Percentiles rank a stretch among this genome's conserved stretches.
Evolutionary conservation across 2,888 invertebrate genomes (phyloP).

Genomic region (Cremastobaeus sp.): DNA sequence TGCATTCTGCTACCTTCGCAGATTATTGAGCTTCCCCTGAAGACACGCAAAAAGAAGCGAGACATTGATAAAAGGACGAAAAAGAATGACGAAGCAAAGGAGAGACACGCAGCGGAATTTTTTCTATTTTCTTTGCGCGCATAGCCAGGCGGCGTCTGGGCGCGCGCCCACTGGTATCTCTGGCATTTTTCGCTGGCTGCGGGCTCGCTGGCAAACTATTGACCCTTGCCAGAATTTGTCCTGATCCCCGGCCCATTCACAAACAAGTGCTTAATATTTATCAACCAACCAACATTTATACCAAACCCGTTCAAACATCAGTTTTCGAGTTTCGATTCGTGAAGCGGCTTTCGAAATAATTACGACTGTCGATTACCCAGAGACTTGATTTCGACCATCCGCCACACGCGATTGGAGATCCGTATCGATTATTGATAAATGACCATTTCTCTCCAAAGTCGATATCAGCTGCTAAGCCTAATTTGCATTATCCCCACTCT

Average conservation of each 20-base stretch:
- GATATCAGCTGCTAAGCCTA: constrained; percentile 57
- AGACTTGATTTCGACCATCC: constrained; percentile 73
- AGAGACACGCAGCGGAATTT: constrained; percentile 53
- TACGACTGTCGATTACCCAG: no score
- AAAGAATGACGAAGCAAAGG: constrained; percentile 1
- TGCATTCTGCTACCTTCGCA: constrained; percentile 51
- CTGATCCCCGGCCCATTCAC: neutral
- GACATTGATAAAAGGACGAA: constrained; percentile 21
- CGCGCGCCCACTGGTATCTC: constrained; percentile 77
- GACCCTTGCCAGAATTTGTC: constrained; percentile 7
- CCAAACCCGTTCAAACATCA: no score
- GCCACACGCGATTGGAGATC: constrained; percentile 70
- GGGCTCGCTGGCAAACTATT: constrained; percentile 32
- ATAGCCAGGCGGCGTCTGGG: constrained; percentile 75
- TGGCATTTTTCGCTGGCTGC: constrained; percentile 61
- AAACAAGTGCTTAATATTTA: neutral
- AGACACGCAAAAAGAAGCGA: constrained; percentile 39
- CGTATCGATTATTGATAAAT: constrained; percentile 77
- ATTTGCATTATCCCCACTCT: no score
- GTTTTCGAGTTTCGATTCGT: no score
- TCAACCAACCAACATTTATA: neutral
- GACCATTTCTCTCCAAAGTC: constrained; percentile 73
- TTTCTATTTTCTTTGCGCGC: constrained; percentile 65
- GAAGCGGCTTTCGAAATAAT: no score
- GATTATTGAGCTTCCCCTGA: constrained; percentile 56